A percentile compares a stretch with the other conserved stretches of the same genome.
These are phyloP conservation scores for Mus pahari DNA, from an alignment of 2,113 vertebrate genomes.

Conservation along the genomic window DNA sequence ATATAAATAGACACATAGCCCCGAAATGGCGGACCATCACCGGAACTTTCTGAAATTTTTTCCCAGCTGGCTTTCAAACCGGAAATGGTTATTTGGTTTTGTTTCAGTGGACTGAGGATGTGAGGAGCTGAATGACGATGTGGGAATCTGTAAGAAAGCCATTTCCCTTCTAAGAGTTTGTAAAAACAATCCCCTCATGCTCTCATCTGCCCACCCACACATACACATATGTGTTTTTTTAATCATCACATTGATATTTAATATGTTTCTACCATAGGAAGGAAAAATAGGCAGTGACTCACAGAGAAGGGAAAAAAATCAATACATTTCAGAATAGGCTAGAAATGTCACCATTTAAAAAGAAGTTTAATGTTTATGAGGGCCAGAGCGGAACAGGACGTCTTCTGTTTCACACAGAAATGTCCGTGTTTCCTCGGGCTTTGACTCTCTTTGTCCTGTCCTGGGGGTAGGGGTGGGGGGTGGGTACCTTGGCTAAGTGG, in stretches of 20 bases:
- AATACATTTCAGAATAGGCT: constrained; percentile 80
- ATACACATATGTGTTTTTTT: constrained; percentile 69
- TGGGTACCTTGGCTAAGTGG: not conserved
- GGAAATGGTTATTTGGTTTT: constrained; percentile 85
- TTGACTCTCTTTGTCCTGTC: constrained; percentile 34
- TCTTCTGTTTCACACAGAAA: constrained; percentile 35
- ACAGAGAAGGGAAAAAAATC: constrained; percentile 69
- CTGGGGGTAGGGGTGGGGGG: too few relatives aligned
- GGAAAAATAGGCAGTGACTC: constrained; percentile 80
- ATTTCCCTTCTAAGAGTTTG: constrained; percentile 88
- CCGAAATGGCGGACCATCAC: constrained; percentile 76
- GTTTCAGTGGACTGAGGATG: constrained; percentile 82
- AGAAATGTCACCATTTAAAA: constrained; percentile 84
- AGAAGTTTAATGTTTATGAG: constrained; percentile 50
- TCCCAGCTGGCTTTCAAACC: constrained; percentile 84
- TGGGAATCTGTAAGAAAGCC: constrained; percentile 89
- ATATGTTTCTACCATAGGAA: constrained; percentile 77
- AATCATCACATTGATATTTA: constrained; percentile 79
- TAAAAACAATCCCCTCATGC: constrained; percentile 74
- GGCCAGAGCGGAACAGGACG: not conserved
- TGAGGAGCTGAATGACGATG: constrained; percentile 88
- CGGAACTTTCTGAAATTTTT: constrained; percentile 84
- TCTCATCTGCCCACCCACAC: constrained; percentile 70
- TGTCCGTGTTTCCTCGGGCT: not conserved
- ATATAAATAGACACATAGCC: not conserved